Evolutionary conservation across 2,888 invertebrate species (phyloP).

Genomic region (Zaprionus obscuricornis): DNA sequence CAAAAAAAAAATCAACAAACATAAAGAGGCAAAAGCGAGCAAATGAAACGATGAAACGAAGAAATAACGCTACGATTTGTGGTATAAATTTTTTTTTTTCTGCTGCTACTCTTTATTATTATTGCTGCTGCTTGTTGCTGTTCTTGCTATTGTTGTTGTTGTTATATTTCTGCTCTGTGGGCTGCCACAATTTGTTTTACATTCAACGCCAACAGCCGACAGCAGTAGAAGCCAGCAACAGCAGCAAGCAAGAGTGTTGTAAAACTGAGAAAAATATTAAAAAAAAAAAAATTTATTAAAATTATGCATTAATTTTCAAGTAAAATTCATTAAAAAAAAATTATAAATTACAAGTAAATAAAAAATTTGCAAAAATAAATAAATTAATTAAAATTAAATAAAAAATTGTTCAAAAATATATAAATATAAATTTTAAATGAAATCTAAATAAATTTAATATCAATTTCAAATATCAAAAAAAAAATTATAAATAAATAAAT

Average conservation of each 20-base stretch:
- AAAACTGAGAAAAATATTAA: background rate
- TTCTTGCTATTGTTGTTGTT: slow-evolving; percentile 11
- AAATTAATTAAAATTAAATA: too few relatives aligned
- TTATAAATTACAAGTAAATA: too few relatives aligned
- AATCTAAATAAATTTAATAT: too few relatives aligned
- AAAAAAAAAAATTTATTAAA: too few relatives aligned
- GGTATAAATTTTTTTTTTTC: slow-evolving; percentile 43
- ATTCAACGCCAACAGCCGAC: slow-evolving; percentile 15
- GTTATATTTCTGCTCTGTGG: slow-evolving; percentile 7
- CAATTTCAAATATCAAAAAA: too few relatives aligned
- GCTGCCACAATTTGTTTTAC: slow-evolving; percentile 47
- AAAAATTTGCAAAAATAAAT: slow-evolving; percentile 1
- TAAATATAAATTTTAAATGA: too few relatives aligned
- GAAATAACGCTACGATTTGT: slow-evolving; percentile 41
- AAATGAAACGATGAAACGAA: slow-evolving; percentile 28
- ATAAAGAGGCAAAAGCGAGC: slow-evolving; percentile 15
- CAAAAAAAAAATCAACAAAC: slow-evolving; percentile 36
- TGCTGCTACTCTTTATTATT: background rate
- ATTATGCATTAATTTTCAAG: too few relatives aligned
- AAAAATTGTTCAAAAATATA: too few relatives aligned
- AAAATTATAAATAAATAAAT: too few relatives aligned
- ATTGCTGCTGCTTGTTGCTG: background rate
- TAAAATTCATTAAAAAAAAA: too few relatives aligned
- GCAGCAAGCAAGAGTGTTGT: slow-evolving; percentile 10
- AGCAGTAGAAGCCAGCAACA: background rate